A percentile compares a stretch with the other conserved stretches of the same genome.
These are phyloP conservation scores for Campoplex nolae DNA, from an alignment of 2,888 invertebrate species.

Conservation along the genomic window DNA sequence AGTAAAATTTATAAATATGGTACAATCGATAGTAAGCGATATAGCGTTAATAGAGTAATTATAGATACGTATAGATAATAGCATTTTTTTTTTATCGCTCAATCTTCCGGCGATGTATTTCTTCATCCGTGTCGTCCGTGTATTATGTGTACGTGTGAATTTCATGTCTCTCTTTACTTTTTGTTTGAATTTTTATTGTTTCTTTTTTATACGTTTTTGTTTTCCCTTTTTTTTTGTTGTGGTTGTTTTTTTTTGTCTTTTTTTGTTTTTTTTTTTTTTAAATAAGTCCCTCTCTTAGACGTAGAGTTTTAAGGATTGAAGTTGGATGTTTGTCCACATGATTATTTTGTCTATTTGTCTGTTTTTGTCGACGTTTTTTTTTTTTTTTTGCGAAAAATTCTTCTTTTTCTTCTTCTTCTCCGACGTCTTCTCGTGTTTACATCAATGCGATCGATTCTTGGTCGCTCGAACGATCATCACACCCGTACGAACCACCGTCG, in stretches of 20 bases:
- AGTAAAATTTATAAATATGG: slow-evolving; percentile 83
- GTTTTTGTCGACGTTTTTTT: slow-evolving; percentile 29
- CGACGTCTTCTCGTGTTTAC: slow-evolving; percentile 48
- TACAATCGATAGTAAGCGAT: slow-evolving; percentile 83
- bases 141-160: background rate
- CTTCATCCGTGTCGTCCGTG: slow-evolving; percentile 7
- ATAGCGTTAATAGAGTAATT: slow-evolving; percentile 83
- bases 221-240: slow-evolving; percentile 21
- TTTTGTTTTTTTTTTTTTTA: slow-evolving; percentile 28
- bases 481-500: slow-evolving; percentile 80
- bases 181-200: background rate
- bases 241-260: slow-evolving; percentile 22
- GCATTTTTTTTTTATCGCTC: slow-evolving; percentile 81
- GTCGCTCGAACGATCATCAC: slow-evolving; percentile 78
- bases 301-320: slow-evolving; percentile 76
- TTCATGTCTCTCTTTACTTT: slow-evolving; percentile 33
- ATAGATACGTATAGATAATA: slow-evolving; percentile 83
- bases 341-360: slow-evolving; percentile 60
- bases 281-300: slow-evolving; percentile 74
- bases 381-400: slow-evolving; percentile 15
- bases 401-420: background rate
- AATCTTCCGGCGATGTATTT: slow-evolving; percentile 80
- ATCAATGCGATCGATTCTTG: slow-evolving; percentile 77
- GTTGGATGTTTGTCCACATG: slow-evolving; percentile 76
- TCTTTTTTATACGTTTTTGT: background rate